Base-by-base conservation (phyloP, 2,888 invertebrate species). In the Hyposoter didymator region DNA sequence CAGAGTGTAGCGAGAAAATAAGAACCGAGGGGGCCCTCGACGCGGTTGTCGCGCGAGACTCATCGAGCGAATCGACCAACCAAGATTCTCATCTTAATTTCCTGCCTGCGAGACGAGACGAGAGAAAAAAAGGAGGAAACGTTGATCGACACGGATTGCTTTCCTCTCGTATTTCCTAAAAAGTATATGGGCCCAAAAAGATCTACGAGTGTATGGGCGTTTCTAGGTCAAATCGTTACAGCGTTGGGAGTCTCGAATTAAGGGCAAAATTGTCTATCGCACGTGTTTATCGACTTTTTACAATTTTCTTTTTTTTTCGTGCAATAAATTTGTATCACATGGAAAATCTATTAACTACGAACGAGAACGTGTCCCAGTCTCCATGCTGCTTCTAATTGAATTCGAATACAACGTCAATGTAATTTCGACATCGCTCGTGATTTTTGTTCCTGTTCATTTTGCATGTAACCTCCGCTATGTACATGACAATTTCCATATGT, bases 91-190 rank as follows among this genome's bases (percentile, higher is more conserved):
- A 52, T 72, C 52, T 47, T 17, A 28, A 67, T 81, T 66, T 67
- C 19, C 73, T 55, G 55, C 6, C 45, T 62, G n/a, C n/a, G n/a
- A n/a, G n/a, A n/a, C 62, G 17, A 22, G 66, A 47, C 74, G 12
- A 74, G n/a, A 12, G 10, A 19, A n/a, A 72, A 10, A 28, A 28
- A 28, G 28, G n/a, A 32, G 22, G 79, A 52, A 28, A 32, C n/a
- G 35, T 59, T 49, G 35, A 43, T 19, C n/a, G 64, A 70, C 59
- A 49, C 43, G 49, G 49, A n/a, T 62, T 76, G 43, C 64, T 76
- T 72, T 88, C 84, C 78, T 84, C 84, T 84, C 32, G 17, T 19
- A 55, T 73, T 67, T 84, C 87, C 82, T 80, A 88, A 88, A 88
- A 78, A 82, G 85, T 74, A 84, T 78, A 84, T 78, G 78, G 75